phyloP scores from a whole-genome alignment of 2,797 vertebrate species.

The Cirrhinus molitorella region DNA sequence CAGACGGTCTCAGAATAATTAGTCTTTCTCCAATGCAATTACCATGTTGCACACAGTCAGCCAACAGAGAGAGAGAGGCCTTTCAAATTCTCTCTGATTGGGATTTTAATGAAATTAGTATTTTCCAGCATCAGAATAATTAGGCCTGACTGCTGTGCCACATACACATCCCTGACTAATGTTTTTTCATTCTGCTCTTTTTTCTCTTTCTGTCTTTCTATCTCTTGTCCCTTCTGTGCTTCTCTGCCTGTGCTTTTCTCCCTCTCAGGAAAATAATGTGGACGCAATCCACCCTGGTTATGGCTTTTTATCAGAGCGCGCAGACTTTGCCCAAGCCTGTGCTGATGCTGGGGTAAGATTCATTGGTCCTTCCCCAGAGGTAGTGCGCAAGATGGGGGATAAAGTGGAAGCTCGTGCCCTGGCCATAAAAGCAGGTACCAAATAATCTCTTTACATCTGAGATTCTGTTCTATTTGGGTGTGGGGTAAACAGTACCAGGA shows the following conservation, averaged over 20 bases:
- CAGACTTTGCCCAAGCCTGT: conserved; percentile 92
- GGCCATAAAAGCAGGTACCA: conserved; percentile 85
- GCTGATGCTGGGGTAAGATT: conserved; percentile 86
- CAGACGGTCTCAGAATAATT: conserved; percentile 52
- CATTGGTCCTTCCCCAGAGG: conserved; percentile 87
- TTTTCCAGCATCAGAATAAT: conserved; percentile 59
- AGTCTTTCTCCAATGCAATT: conserved; percentile 58
- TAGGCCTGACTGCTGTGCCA: conserved; percentile 51
- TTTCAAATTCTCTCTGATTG: conserved; percentile 62
- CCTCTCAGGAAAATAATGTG: conserved; percentile 85
- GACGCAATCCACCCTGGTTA: conserved; percentile 94
- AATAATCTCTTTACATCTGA: not conserved
- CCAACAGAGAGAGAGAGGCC: conserved; percentile 55
- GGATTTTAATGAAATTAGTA: conserved; percentile 63
- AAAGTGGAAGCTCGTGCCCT: conserved; percentile 92
- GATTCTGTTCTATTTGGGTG: not conserved
- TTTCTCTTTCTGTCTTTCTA: conserved; percentile 7
- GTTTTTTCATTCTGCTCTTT: conserved; percentile 22
- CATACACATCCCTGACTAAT: conserved; percentile 34
- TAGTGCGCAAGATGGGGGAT: conserved; percentile 94
- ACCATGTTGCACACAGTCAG: conserved; percentile 58
- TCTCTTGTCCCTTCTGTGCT: not conserved
- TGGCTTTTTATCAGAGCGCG: conserved; percentile 90
- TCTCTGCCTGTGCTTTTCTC: not conserved
- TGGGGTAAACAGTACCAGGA: not conserved